A percentile compares a stretch with the other conserved stretches of the same genome.
phyloP scores from a whole-genome alignment of 2,113 vertebrate genomes.

The Chaenocephalus aceratus region DNA sequence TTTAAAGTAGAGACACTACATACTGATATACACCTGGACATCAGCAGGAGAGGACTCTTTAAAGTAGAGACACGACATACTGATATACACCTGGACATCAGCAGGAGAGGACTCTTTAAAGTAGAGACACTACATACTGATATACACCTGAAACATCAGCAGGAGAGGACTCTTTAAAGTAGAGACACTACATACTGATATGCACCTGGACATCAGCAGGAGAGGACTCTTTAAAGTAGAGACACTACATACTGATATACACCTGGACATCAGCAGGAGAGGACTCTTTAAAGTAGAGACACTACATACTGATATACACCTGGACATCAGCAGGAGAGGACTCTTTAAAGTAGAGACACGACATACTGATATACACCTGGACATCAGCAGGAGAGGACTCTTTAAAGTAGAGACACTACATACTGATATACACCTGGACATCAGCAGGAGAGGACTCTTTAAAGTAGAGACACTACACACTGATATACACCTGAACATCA shows the following conservation, averaged over 20 bases:
- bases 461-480: too few species aligned
- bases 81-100: not conserved
- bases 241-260: not conserved
- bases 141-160: not conserved
- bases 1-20: too few species aligned
- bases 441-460: not conserved
- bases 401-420: too few species aligned
- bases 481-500: not conserved
- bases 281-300: too few species aligned
- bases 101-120: not conserved
- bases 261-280: not conserved
- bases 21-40: not conserved
- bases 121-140: not conserved
- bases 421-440: not conserved
- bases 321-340: not conserved
- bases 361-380: not conserved
- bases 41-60: not conserved
- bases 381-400: not conserved
- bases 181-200: not conserved
- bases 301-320: not conserved
- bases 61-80: too few species aligned
- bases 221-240: not conserved
- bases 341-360: too few species aligned
- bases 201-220: not conserved
- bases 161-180: not conserved